Conservation (phyloP, 2,888 invertebrate species). For the Leptogaster cylindrica region DNA sequence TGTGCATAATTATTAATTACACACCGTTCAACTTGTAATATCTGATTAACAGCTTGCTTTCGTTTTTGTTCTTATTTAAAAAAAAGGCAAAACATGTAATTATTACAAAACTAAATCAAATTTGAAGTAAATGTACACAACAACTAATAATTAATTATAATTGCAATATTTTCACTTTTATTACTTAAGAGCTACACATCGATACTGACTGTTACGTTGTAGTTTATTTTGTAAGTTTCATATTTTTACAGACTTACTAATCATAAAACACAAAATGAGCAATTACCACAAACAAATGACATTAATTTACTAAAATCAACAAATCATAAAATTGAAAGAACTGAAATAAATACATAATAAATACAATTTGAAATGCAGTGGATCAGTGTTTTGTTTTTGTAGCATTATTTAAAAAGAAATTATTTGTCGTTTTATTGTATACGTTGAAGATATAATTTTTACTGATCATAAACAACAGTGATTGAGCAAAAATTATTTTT, state of each 20-base stretch:
- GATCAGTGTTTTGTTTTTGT: constrained; percentile 54
- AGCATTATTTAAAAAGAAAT: constrained; percentile 47
- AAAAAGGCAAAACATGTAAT: too few species aligned
- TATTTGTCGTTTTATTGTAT: constrained; percentile 45
- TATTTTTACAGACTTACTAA: constrained; percentile 20
- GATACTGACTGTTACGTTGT: constrained; percentile 31
- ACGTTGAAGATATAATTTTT: constrained; percentile 17
- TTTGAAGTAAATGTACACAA: too few species aligned
- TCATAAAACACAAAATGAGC: constrained; percentile 20
- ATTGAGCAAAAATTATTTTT: too few species aligned
- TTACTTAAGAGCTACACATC: constrained; percentile 20
- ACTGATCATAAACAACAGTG: too few species aligned
- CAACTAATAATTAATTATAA: too few species aligned
- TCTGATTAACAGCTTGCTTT: too few species aligned
- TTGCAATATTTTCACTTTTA: neutral
- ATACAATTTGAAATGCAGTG: constrained; percentile 51
- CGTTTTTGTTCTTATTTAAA: too few species aligned
- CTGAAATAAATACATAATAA: constrained; percentile 32
- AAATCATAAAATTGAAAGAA: constrained; percentile 32
- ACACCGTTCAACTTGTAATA: too few species aligned
- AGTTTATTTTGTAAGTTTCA: constrained; percentile 35
- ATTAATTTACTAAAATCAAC: too few species aligned
- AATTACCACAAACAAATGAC: constrained; percentile 31
- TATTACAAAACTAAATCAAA: too few species aligned
- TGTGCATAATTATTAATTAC: too few species aligned